Base-by-base conservation (phyloP, 2,888 invertebrate species). In the Pherbina coryleti region DNA sequence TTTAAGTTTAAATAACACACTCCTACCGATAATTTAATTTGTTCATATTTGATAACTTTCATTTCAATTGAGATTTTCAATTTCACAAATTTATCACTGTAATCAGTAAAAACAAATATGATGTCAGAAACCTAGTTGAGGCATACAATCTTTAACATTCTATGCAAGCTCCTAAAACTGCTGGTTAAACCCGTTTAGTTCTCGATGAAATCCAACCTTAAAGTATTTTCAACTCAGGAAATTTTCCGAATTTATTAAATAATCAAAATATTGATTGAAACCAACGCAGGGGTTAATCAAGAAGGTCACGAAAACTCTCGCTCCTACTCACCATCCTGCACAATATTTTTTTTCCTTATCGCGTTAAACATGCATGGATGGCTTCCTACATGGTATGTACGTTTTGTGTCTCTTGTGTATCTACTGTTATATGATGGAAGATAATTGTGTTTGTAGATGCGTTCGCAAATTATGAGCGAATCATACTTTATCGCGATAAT, bases 241-340 rank as follows among this genome's bases (percentile, higher is more conserved):
- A 75, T 81, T 76, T 28, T 7, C 19, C 76, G 79, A 60, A 84
- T 84, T 85, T 83, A 83, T 82, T 82, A 82, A 79, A 78, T 79
- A 74, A 64, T 64, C 53, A 44, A 44, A 76, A 79, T 78, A 77
- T 82, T 64, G 77, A 72, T 82, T 81, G 79, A 79, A 76, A 69
- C 69, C 79, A 80, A 78, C 73, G 78, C 73, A 71, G 73, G 79
- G 80, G 81, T 82, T 82, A 82, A 82, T 81, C 82, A 76, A 76
- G 77, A 73, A 79, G 79, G 79, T 81, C 79, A 80, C 70, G 75
- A 75, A 34, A 17, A 19, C 60, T 19, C 9, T 60, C 17, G 44
- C 49, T 72, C 73, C 78, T 28, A 44, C 44, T 37, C 51, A n/a
- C 28, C 8, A 28, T 14, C n/a, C 64, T 34, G 64, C 62, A 9